These are phyloP conservation scores for Eucriotettix oculatus DNA, from an alignment of 2,888 invertebrate species.

Conservation along the genomic window DNA sequence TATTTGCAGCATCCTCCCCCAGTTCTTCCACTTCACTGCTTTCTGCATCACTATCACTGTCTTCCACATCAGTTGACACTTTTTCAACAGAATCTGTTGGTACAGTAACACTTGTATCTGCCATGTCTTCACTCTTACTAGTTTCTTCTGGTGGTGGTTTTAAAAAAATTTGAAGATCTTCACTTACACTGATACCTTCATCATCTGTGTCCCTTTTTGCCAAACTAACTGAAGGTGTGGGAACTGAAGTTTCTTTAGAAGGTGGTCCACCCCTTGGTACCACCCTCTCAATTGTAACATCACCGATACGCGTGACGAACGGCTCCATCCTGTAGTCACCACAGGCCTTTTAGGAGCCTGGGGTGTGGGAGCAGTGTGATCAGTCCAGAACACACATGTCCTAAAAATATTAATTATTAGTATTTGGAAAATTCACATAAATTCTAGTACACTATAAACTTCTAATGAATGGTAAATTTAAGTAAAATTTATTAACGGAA, in stretches of 20 bases:
- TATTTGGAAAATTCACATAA: too few relatives aligned
- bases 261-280: constrained; percentile 18
- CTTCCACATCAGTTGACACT: constrained; percentile 1
- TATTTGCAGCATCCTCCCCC: constrained; percentile 4
- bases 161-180: constrained; percentile 9
- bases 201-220: constrained; percentile 22
- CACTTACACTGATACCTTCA: constrained; percentile 19
- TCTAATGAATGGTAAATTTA: too few relatives aligned
- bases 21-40: constrained; percentile 7
- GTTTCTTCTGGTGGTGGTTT: constrained; percentile 5
- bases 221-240: constrained; percentile 15
- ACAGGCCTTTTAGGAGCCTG: too few relatives aligned
- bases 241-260: constrained; percentile 6
- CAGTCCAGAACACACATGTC: too few relatives aligned
- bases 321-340: constrained; percentile 27
- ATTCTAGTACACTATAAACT: too few relatives aligned
- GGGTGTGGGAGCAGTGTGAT: too few relatives aligned
- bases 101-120: constrained; percentile 4
- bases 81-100: too few relatives aligned
- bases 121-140: constrained; percentile 19
- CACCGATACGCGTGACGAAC: constrained; percentile 37
- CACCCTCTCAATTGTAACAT: constrained; percentile 40
- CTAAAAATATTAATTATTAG: too few relatives aligned
- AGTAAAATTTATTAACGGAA: too few relatives aligned
- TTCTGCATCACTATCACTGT: constrained; percentile 9